phyloP scores from a whole-genome alignment of 2,888 invertebrate genomes.

The Chloroclystis v-ata region DNA sequence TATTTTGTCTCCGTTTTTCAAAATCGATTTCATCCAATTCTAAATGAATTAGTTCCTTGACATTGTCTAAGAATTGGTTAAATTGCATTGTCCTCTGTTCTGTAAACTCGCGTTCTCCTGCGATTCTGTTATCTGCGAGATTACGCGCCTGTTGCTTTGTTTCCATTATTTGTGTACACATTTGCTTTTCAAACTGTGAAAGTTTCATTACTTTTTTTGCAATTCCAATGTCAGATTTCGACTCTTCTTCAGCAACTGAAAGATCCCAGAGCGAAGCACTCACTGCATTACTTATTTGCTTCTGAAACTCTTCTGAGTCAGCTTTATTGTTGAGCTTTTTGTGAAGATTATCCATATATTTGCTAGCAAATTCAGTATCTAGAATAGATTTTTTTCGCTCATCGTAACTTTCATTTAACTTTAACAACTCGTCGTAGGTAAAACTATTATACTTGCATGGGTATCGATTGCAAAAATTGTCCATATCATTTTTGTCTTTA shows the following conservation, averaged over 20 bases:
- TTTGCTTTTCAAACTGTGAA: conserved; percentile 81
- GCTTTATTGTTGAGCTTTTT: conserved; percentile 56
- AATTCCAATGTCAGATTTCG: conserved; percentile 67
- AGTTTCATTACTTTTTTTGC: conserved; percentile 78
- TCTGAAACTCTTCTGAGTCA: conserved; percentile 68
- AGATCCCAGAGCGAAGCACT: conserved; percentile 74
- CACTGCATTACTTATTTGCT: conserved; percentile 68
- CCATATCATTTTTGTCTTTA: conserved; percentile 55
- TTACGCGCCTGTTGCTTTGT: conserved; percentile 78
- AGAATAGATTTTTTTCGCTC: conserved; percentile 46
- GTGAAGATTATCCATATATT: conserved; percentile 71
- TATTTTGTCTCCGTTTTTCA: conserved; percentile 69
- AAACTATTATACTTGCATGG: conserved; percentile 60
- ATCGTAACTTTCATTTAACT: conserved; percentile 48
- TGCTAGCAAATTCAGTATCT: conserved; percentile 62
- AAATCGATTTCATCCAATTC: conserved; percentile 71
- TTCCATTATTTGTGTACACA: conserved; percentile 80
- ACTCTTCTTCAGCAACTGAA: conserved; percentile 72
- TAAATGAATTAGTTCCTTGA: conserved; percentile 65
- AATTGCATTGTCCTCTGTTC: conserved; percentile 72
- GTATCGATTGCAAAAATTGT: conserved; percentile 49
- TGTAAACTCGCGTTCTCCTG: conserved; percentile 69
- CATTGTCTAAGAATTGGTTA: conserved; percentile 60
- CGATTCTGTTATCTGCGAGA: conserved; percentile 72
- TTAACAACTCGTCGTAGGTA: conserved; percentile 59